phyloP scores from a whole-genome alignment of 2,888 invertebrate species.

The Drepanosiphum platanoidis region DNA sequence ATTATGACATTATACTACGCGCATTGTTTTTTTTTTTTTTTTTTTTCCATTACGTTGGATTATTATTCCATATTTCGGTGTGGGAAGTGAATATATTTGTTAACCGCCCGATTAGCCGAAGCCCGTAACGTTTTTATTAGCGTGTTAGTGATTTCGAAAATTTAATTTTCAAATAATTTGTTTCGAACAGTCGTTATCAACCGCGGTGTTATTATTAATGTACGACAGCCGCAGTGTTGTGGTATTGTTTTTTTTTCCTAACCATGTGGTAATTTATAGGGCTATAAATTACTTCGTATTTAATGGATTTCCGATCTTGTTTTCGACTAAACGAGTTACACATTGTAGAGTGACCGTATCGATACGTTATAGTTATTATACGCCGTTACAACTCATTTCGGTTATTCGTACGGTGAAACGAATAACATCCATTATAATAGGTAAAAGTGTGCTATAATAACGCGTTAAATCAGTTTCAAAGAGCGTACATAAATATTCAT shows the following conservation, averaged over 20 bases:
- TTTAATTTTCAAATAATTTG: slow-evolving; percentile 27
- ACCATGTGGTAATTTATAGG: slow-evolving; percentile 11
- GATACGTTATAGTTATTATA: not conserved
- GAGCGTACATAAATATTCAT: too few species aligned
- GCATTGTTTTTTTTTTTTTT: too few species aligned
- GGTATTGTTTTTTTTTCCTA: not conserved
- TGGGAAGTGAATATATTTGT: slow-evolving; percentile 31
- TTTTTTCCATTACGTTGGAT: slow-evolving; percentile 16
- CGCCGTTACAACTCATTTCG: too few species aligned
- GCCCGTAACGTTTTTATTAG: slow-evolving; percentile 28
- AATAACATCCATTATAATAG: too few species aligned
- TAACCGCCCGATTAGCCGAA: slow-evolving; percentile 14
- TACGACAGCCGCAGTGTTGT: not conserved
- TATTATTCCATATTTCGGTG: slow-evolving; percentile 38
- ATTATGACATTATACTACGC: slow-evolving; percentile 42
- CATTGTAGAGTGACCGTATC: not conserved
- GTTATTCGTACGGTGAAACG: too few species aligned
- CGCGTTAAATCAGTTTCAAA: too few species aligned
- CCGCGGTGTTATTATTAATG: too few species aligned
- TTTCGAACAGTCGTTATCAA: not conserved
- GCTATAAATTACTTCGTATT: slow-evolving; percentile 28
- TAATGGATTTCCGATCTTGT: slow-evolving; percentile 34
- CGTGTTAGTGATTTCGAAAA: slow-evolving; percentile 18
- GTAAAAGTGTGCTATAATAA: too few species aligned
- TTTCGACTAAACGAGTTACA: not conserved